Base-by-base conservation (phyloP, 1,140 invertebrate species). In the Archivesica marissinica region DNA sequence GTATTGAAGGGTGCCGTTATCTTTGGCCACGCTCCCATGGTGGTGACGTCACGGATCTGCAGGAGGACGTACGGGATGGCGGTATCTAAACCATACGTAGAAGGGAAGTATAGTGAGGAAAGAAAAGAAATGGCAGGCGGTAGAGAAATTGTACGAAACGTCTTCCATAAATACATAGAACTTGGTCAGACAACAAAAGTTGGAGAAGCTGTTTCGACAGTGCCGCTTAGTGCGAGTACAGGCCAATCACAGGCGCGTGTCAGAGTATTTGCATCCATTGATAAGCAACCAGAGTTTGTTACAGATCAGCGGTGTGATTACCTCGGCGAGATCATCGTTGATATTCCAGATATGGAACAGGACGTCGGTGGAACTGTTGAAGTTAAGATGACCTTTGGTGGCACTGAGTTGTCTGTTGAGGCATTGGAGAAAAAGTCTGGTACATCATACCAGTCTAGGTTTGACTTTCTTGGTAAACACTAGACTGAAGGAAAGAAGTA, bases 1-100 rank as follows among this genome's bases (percentile, higher is more conserved):
- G 84, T 86, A 17, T n/a, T 86, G 76, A 86, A 80, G 41, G 84
- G 84, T 11, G 84, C 84, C 13, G 84, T 86, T 1, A 79, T 86
- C 2, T 83, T 74, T 50, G 80, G 80, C 17, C 80, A 83, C 30
- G 44, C 35, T 0, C 80, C 80, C 1, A 50, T 83, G 50, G 68
- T 75, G 23, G 33, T 83, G 20, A 75, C 68, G 7, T 83, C 80
- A 44, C 80, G 80, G 9, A 44, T 83, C 7, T 83, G 80, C 39
- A 44, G 68, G 38, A 23, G 44, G 33, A 80, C 84, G 50, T 76
- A 74, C 54, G 74, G 72, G 1, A 80, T 80, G 50, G 80, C 84
- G 13, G 64, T 77, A 44, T 44, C 28, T 28, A 77, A 85, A 23
- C 7, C 25, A 17, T 85, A 25, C 23, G 38, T 70, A 25, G 25